Conservation (phyloP, 2,888 invertebrate species). For the Branchellion lobata region DNA sequence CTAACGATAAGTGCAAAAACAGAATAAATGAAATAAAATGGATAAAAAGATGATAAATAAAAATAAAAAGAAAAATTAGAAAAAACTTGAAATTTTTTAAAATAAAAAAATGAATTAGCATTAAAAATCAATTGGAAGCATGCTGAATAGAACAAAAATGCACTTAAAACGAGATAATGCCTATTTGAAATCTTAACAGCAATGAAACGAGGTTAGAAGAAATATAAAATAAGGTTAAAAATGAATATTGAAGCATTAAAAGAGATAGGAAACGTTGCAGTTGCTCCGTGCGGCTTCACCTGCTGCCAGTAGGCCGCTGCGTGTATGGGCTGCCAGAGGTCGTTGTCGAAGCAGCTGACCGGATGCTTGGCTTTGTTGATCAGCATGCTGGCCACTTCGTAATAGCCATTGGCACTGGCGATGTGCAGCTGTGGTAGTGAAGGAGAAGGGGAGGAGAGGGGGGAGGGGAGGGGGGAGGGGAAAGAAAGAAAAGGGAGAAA, state of each 20-base stretch:
- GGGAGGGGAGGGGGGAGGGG: background rate
- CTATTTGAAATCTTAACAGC: background rate
- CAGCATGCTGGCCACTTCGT: constrained; percentile 88
- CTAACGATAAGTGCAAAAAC: too few species aligned
- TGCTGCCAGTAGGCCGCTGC: constrained; percentile 99
- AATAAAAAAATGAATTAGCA: too few species aligned
- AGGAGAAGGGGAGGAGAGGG: background rate
- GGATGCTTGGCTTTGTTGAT: constrained; percentile 77
- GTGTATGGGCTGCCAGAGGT: constrained; percentile 96
- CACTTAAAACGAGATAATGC: too few species aligned
- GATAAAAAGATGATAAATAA: too few species aligned
- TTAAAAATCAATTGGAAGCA: too few species aligned
- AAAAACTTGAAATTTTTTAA: too few species aligned
- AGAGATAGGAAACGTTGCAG: too few species aligned
- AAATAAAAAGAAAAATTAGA: too few species aligned
- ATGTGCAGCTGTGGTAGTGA: constrained; percentile 76
- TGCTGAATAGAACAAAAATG: too few species aligned
- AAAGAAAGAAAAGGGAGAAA: background rate
- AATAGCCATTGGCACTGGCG: constrained; percentile 94
- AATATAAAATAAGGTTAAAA: background rate
- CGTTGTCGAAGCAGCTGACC: constrained; percentile 85
- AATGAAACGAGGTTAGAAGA: background rate
- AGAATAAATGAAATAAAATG: too few species aligned
- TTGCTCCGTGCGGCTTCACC: too few species aligned
- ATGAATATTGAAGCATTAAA: too few species aligned